phyloP scores from a whole-genome alignment of 2,888 invertebrate genomes.

The Eupeodes luniger region DNA sequence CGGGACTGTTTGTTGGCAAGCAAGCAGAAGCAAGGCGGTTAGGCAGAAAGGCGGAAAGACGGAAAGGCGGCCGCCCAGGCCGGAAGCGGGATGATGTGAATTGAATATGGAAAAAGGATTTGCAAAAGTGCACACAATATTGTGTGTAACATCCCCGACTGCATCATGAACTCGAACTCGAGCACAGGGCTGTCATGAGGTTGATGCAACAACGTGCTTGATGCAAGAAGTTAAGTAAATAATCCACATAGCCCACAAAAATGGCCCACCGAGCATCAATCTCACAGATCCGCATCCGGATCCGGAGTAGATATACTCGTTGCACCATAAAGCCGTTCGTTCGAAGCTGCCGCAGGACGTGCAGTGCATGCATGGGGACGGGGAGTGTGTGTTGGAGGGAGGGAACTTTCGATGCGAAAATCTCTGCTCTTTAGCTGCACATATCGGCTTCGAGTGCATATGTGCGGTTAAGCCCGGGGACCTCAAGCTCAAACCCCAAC shows the following conservation, averaged over 20 bases:
- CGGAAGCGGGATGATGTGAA: not conserved
- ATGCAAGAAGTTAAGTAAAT: constrained; percentile 67
- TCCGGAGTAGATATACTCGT: constrained; percentile 11
- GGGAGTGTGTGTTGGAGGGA: not conserved
- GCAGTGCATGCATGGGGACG: not conserved
- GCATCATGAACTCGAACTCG: constrained; percentile 64
- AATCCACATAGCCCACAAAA: constrained; percentile 75
- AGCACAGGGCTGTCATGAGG: constrained; percentile 40
- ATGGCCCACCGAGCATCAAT: constrained; percentile 70
- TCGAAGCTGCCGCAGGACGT: constrained; percentile 7
- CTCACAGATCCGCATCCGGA: constrained; percentile 37
- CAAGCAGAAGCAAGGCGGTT: not conserved
- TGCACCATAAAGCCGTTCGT: constrained; percentile 11
- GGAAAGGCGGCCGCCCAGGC: not conserved
- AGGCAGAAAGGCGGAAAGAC: not conserved
- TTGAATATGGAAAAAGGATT: constrained; percentile 18
- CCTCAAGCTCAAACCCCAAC: constrained; percentile 67
- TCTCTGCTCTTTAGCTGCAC: constrained; percentile 58
- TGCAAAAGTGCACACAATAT: constrained; percentile 39
- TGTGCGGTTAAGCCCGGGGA: constrained; percentile 70
- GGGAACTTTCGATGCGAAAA: constrained; percentile 54
- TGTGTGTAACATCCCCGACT: constrained; percentile 57
- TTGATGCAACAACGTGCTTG: constrained; percentile 70
- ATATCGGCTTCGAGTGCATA: constrained; percentile 65
- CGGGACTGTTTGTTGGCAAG: not conserved